Conservation (phyloP, 2,113 vertebrate genomes). For the Pungitius pungitius region DNA sequence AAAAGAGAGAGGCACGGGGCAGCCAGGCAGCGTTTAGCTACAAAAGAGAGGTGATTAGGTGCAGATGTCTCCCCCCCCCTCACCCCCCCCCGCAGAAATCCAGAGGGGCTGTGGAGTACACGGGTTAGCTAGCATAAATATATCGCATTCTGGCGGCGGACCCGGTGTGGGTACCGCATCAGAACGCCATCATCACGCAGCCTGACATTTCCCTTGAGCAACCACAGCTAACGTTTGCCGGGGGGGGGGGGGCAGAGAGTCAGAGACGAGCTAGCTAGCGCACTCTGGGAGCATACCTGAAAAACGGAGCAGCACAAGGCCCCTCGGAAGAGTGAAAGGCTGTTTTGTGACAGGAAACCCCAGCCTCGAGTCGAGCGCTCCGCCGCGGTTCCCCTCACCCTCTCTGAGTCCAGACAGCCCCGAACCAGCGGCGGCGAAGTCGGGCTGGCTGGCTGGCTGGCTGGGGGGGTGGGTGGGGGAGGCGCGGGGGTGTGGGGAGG, state of each 20-base stretch:
- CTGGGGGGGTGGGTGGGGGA: neutral
- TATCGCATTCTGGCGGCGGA: slow-evolving; percentile 33
- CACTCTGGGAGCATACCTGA: slow-evolving; percentile 72
- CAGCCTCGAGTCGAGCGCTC: slow-evolving; percentile 77
- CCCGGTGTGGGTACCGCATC: slow-evolving; percentile 46
- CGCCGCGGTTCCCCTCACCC: slow-evolving; percentile 75
- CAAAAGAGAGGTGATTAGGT: slow-evolving; percentile 71
- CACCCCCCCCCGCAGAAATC: slow-evolving; percentile 17
- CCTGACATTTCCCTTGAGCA: slow-evolving; percentile 45
- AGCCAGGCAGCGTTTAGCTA: slow-evolving; percentile 57
- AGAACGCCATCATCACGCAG: slow-evolving; percentile 50
- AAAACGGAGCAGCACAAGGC: slow-evolving; percentile 72
- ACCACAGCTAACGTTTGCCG: slow-evolving; percentile 36
- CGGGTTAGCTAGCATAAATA: slow-evolving; percentile 68
- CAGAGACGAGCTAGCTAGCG: slow-evolving; percentile 60
- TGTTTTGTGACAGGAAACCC: slow-evolving; percentile 80
- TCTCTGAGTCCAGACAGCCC: slow-evolving; percentile 71
- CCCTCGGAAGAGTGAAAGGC: slow-evolving; percentile 70
- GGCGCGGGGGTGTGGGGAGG: neutral
- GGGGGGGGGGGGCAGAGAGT: slow-evolving; percentile 12
- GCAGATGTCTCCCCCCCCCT: slow-evolving; percentile 68
- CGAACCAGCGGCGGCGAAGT: slow-evolving; percentile 75
- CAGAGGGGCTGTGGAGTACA: slow-evolving; percentile 38
- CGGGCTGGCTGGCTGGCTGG: slow-evolving; percentile 2
- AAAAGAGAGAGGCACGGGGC: slow-evolving; percentile 6